Evolutionary conservation across 2,113 vertebrate genomes (phyloP).

Genomic region (Ammospiza caudacuta): DNA sequence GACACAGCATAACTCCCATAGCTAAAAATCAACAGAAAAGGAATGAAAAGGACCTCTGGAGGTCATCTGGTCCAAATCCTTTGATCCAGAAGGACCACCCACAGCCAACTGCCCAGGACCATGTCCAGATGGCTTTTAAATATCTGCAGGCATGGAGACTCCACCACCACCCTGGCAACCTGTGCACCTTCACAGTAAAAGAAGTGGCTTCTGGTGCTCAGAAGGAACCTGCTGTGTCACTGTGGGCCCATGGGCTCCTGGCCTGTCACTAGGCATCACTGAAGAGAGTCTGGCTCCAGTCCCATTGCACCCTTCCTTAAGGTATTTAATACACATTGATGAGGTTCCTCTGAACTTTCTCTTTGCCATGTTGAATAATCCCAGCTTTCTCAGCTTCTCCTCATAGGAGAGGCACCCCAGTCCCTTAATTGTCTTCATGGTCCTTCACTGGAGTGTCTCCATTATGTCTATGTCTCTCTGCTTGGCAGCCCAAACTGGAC

Average conservation of each 20-base stretch:
- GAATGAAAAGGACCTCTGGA: not conserved
- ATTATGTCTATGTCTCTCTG: not conserved
- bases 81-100: not conserved
- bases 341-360: not conserved
- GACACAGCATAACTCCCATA: not conserved
- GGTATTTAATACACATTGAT: not conserved
- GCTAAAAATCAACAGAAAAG: not conserved
- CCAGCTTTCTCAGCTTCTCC: not conserved
- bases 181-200: not conserved
- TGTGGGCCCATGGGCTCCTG: not conserved
- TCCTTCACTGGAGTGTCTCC: not conserved
- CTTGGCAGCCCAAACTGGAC: not conserved
- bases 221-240: not conserved
- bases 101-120: not conserved
- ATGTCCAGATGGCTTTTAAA: not conserved
- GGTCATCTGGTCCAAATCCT: not conserved
- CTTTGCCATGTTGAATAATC: not conserved
- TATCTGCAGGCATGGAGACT: not conserved
- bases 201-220: not conserved
- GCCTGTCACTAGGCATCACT: not conserved
- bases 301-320: not conserved
- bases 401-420: not conserved
- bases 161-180: not conserved
- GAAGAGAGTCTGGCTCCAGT: not conserved
- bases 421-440: not conserved